A percentile compares a stretch with the other conserved stretches of the same genome.
phyloP scores from a whole-genome alignment of 2,888 invertebrate species.

The Melipona bicolor region DNA sequence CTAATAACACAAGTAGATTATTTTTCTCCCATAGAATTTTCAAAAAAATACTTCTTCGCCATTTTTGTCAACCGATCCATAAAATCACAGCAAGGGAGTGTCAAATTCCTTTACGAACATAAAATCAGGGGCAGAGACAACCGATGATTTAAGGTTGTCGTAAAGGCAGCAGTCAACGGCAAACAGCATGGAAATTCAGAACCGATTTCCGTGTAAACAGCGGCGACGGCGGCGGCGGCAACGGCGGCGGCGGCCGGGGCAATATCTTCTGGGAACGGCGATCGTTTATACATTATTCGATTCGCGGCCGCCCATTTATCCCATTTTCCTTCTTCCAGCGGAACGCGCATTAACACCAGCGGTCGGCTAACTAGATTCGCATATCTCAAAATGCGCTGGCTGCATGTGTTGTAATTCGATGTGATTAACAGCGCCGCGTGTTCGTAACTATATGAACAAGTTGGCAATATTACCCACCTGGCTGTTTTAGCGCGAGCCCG shows the following conservation, averaged over 20 bases:
- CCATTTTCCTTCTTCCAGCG: conserved; percentile 62
- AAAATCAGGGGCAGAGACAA: not conserved
- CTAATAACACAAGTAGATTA: no score
- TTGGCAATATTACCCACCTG: conserved; percentile 74
- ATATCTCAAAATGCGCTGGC: conserved; percentile 71
- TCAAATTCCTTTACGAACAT: not conserved
- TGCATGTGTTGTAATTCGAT: conserved; percentile 73
- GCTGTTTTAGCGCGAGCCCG: conserved; percentile 57
- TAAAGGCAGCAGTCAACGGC: not conserved
- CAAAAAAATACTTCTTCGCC: no score
- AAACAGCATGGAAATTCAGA: conserved; percentile 14
- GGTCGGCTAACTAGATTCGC: conserved; percentile 71
- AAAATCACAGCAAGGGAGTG: no score
- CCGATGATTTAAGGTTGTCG: not conserved
- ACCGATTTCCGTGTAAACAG: conserved; percentile 27
- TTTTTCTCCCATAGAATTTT: no score
- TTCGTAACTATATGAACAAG: conserved; percentile 73
- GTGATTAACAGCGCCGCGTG: conserved; percentile 74
- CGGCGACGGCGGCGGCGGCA: not conserved
- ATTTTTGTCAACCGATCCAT: not conserved
- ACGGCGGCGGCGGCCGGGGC: not conserved
- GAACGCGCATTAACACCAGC: conserved; percentile 69
- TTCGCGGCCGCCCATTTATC: conserved; percentile 63
- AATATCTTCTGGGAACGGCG: conserved; percentile 45
- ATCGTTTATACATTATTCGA: conserved; percentile 65